A percentile compares a stretch with the other conserved stretches of the same genome.
Evolutionary conservation across 92 coral and sea anemone species (phyloP).

Genomic region (Parazoanthus swiftii): DNA sequence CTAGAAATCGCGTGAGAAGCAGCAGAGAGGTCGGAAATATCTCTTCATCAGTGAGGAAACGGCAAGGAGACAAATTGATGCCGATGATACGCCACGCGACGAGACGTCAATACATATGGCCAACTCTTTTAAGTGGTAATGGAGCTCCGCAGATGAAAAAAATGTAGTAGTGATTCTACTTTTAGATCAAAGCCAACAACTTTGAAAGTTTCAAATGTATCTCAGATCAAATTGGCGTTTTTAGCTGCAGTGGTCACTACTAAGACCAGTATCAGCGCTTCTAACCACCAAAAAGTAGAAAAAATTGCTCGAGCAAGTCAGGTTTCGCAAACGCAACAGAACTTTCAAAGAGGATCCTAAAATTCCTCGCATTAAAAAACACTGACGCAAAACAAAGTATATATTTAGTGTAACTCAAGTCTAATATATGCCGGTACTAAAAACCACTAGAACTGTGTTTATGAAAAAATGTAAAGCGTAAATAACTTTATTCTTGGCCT

Average conservation of each 20-base stretch:
- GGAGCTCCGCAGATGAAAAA: background rate
- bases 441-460: background rate
- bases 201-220: background rate
- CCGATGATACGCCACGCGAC: background rate
- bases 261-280: background rate
- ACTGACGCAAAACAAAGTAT: background rate
- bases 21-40: background rate
- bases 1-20: background rate
- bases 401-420: background rate
- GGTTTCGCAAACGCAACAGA: background rate
- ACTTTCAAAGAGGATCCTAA: too few species aligned
- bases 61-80: background rate
- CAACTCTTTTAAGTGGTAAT: background rate
- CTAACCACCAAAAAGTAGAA: background rate
- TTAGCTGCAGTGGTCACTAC: background rate
- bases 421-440: background rate
- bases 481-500: background rate
- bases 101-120: background rate
- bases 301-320: background rate
- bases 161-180: too few species aligned
- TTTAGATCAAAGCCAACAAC: background rate
- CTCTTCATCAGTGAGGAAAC: background rate
- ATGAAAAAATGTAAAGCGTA: background rate
- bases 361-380: background rate
- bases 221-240: background rate